Evolutionary conservation across 2,113 vertebrate genomes (phyloP).

Genomic region (Cricetomys ansorgei): DNA sequence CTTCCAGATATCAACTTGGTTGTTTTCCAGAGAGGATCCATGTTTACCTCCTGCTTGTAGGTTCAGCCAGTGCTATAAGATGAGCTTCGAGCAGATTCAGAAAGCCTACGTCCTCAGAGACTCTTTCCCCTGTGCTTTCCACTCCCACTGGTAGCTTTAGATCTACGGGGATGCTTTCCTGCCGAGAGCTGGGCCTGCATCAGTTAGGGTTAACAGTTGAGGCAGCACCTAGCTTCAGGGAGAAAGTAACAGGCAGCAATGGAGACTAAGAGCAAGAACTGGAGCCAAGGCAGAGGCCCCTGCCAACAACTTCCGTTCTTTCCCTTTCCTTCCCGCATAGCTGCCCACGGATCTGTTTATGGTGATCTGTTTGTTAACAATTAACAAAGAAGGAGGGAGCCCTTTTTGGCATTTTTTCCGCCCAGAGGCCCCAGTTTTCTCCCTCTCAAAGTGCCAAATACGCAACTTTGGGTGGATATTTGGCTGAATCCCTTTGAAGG

Average conservation of each 20-base stretch:
- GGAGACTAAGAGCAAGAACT: slow-evolving; percentile 49
- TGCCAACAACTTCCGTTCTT: slow-evolving; percentile 75
- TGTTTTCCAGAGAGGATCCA: background rate
- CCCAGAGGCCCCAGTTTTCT: slow-evolving; percentile 79
- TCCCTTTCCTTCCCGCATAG: slow-evolving; percentile 41
- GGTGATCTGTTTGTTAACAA: slow-evolving; percentile 76
- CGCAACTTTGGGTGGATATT: slow-evolving; percentile 80
- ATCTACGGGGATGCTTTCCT: background rate
- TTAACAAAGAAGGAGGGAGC: slow-evolving; percentile 73
- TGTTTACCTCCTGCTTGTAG: background rate
- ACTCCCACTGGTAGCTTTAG: background rate
- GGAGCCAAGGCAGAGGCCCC: slow-evolving; percentile 69
- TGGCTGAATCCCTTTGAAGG: slow-evolving; percentile 80
- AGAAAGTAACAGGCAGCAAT: slow-evolving; percentile 54
- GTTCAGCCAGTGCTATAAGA: background rate
- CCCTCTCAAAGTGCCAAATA: slow-evolving; percentile 79
- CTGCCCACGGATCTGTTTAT: slow-evolving; percentile 67
- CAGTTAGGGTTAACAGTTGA: background rate
- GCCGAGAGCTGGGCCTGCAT: background rate
- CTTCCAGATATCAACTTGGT: background rate
- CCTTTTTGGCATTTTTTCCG: slow-evolving; percentile 74
- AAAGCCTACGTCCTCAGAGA: background rate
- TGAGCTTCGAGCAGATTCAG: background rate
- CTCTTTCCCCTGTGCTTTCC: background rate
- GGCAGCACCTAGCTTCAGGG: slow-evolving; percentile 45